Percentiles rank a stretch among this genome's conserved stretches.
phyloP scores from a whole-genome alignment of 30 jellyfish, hydroid and myxozoan species.

The Turritopsis rubra region DNA sequence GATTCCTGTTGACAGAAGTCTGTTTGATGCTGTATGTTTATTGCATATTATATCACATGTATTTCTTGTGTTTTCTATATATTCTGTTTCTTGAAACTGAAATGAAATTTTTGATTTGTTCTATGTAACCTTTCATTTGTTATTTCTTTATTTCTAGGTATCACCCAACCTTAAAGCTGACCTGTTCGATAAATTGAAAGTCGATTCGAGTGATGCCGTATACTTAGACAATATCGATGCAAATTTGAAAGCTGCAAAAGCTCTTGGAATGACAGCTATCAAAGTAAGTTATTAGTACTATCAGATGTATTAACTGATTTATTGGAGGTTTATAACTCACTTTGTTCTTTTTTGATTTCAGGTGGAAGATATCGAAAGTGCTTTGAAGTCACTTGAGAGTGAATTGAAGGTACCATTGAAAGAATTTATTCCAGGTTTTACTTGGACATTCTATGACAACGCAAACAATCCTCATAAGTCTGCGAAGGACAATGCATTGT shows the following conservation, averaged over 20 bases:
- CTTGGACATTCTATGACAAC: conserved; percentile 33
- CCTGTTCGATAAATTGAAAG: conserved; percentile 27
- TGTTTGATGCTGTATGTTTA: conserved; percentile 39
- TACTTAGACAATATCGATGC: conserved; percentile 34
- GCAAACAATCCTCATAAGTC: conserved; percentile 33
- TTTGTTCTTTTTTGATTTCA: neutral
- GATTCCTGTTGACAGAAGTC: conserved; percentile 18
- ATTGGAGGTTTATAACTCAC: neutral
- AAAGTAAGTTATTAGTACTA: neutral
- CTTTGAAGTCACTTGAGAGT: conserved; percentile 17
- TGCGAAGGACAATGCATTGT: conserved; percentile 24
- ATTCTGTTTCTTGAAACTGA: too few species aligned
- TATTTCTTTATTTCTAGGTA: neutral
- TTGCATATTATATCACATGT: neutral
- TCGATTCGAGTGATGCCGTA: conserved; percentile 34
- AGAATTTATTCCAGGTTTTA: conserved; percentile 39
- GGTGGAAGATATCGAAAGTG: conserved; percentile 35
- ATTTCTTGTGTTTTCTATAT: neutral
- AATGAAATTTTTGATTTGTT: neutral
- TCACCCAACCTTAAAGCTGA: conserved; percentile 34
- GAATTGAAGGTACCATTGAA: conserved; percentile 26
- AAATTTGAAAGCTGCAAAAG: conserved; percentile 38
- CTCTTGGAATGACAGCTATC: conserved; percentile 37
- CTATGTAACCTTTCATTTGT: neutral
- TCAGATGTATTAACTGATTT: neutral